Base-by-base conservation (phyloP, 2,113 vertebrate species). In the Limnothrissa miodon region DNA sequence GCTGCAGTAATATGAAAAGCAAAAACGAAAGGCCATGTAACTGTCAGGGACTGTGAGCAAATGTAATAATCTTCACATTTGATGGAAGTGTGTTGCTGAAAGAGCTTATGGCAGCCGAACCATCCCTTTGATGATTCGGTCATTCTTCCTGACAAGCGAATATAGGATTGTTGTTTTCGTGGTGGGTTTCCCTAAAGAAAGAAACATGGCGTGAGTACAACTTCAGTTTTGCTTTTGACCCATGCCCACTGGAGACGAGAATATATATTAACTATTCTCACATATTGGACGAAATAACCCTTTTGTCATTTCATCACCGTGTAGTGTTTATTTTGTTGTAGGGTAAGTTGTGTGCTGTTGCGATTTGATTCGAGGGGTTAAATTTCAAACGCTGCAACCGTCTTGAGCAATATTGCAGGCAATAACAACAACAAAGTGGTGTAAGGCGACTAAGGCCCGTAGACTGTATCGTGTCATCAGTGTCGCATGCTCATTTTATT, bases 201-300 rank as follows among this genome's bases (percentile, higher is more conserved):
- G 66, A 74, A 33, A 74, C 66, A 74, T 74, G 66, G 66, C 66
- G 25, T 74, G 29, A 74, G 66, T 74, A 74, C 25, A 74, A 74
- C 66, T 74, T 74, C 66, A 74, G 66, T 74, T 74, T 74, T 36
- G 25, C 66, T 33, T 74, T 74, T 66, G 8, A 11, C 8, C 25
- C 11, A 5, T 29, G 33, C 11, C 25, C 59, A 66, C 59, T 11
- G 25, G 59, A 33, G 29, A 9, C 10, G 25, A 33, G 29, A 33
- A 33, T 4, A 33, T 66, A 33, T 4, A 33, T 29, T 1, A 62
- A 62, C 3, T 29, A 11, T 66, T 33, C 25, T 66, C 7, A 11
- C 25, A 29, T 29, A 66, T 33, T 1, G 59, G 25, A 8, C 33
- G 8, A 25, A 33, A 25, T 66, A 15, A 6, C n/a, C n/a, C n/a